Evolutionary conservation across 2,888 invertebrate species (phyloP).

Genomic region (Abscondita cerata): DNA sequence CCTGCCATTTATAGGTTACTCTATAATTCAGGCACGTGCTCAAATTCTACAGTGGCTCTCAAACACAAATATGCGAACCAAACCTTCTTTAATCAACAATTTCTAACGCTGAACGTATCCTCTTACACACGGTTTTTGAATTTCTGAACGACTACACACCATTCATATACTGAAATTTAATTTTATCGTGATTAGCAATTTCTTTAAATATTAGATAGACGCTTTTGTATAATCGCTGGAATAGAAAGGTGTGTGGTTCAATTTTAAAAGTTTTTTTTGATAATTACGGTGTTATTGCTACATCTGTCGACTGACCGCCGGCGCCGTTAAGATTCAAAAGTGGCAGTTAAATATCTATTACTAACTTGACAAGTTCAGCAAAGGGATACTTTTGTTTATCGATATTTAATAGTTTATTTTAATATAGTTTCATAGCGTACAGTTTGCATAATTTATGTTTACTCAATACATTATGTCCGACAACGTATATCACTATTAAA

Average conservation of each 20-base stretch:
- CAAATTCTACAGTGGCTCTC: slow-evolving; percentile 20
- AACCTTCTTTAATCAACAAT: slow-evolving; percentile 8
- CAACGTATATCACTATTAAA: too few species aligned
- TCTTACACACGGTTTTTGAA: too few species aligned
- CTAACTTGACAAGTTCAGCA: slow-evolving; percentile 12
- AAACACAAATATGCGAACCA: slow-evolving; percentile 22
- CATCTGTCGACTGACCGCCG: slow-evolving; percentile 29
- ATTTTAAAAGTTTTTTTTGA: slow-evolving; percentile 22
- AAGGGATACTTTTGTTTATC: too few species aligned
- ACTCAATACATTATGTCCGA: too few species aligned
- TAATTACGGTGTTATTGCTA: slow-evolving; percentile 25
- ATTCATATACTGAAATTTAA: too few species aligned
- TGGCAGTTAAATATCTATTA: slow-evolving; percentile 27
- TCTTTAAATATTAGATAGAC: slow-evolving; percentile 1
- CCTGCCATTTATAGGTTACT: slow-evolving; percentile 18
- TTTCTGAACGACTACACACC: too few species aligned
- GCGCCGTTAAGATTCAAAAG: slow-evolving; percentile 17
- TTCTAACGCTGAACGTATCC: too few species aligned
- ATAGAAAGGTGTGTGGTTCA: slow-evolving; percentile 20
- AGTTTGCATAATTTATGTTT: too few species aligned
- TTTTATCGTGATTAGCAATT: too few species aligned
- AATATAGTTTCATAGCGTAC: too few species aligned
- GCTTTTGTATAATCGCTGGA: slow-evolving; percentile 19
- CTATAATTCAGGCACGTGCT: slow-evolving; percentile 27
- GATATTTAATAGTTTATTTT: too few species aligned